phyloP scores from a whole-genome alignment of 2,888 invertebrate genomes.

The Lathronympha strigana region DNA sequence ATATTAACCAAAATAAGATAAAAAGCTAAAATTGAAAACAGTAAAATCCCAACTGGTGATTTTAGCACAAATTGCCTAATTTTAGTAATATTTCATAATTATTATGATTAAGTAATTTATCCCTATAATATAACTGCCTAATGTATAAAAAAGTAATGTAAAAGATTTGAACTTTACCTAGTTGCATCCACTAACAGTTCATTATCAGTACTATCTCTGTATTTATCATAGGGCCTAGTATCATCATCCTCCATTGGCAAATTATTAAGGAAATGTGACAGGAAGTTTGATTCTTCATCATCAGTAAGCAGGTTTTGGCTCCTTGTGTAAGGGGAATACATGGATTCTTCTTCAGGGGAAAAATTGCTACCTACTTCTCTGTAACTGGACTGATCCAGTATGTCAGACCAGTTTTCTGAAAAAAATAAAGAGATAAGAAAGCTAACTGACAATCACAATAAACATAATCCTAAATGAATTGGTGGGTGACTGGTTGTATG shows the following conservation, averaged over 20 bases:
- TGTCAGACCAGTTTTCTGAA: conserved; percentile 80
- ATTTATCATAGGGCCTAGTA: conserved; percentile 66
- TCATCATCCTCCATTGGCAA: conserved; percentile 74
- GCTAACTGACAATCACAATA: background rate
- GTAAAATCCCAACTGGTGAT: too few relatives aligned
- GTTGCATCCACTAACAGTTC: conserved; percentile 80
- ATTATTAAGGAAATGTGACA: conserved; percentile 72
- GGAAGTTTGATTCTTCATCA: conserved; percentile 70
- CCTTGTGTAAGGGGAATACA: conserved; percentile 68
- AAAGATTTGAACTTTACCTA: conserved; percentile 43
- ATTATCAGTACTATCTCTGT: conserved; percentile 68
- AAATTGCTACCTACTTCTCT: conserved; percentile 70
- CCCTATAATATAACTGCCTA: too few relatives aligned
- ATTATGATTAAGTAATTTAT: background rate
- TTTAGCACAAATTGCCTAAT: too few relatives aligned
- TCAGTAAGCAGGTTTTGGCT: conserved; percentile 64
- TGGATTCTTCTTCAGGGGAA: conserved; percentile 72
- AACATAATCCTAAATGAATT: too few relatives aligned
- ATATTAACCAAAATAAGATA: too few relatives aligned
- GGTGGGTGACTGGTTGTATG: too few relatives aligned
- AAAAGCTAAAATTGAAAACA: too few relatives aligned
- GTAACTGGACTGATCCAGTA: conserved; percentile 75
- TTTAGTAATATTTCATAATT: too few relatives aligned
- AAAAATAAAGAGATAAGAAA: conserved; percentile 38
- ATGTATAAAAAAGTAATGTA: background rate